Percentiles rank a stretch among this genome's conserved stretches.
Conservation (phyloP, 1,140 invertebrate species). For the Diachasma alloeum region DNA sequence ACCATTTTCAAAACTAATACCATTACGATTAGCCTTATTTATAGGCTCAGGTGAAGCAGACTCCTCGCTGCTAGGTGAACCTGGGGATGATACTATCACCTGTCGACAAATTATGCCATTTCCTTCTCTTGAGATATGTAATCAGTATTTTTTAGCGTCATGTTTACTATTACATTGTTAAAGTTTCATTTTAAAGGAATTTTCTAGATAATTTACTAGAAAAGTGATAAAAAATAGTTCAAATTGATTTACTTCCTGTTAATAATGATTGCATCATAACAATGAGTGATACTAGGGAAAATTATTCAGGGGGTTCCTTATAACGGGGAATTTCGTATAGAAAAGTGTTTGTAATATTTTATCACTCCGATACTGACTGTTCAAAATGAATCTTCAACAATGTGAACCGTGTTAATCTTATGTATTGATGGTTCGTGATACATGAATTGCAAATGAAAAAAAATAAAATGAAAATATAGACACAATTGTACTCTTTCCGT, state of each 20-base stretch:
- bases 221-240: too few relatives aligned
- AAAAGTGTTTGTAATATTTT: too few relatives aligned
- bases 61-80: constrained; percentile 75
- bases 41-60: constrained; percentile 74
- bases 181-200: background rate
- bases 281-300: too few relatives aligned
- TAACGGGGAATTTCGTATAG: too few relatives aligned
- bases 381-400: background rate
- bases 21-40: constrained; percentile 65
- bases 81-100: constrained; percentile 79
- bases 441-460: background rate
- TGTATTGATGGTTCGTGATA: background rate
- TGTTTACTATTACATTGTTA: too few relatives aligned
- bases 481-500: background rate
- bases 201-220: background rate
- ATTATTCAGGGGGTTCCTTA: too few relatives aligned
- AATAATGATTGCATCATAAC: too few relatives aligned
- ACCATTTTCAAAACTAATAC: constrained; percentile 41
- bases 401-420: background rate
- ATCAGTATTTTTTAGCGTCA: too few relatives aligned
- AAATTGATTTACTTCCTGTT: too few relatives aligned
- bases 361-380: background rate
- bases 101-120: constrained; percentile 40
- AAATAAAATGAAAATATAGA: background rate
- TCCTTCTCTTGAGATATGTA: background rate